Evolutionary conservation across 2,797 vertebrate species (phyloP).

Genomic region (Catamblyrhynchus diadema): DNA sequence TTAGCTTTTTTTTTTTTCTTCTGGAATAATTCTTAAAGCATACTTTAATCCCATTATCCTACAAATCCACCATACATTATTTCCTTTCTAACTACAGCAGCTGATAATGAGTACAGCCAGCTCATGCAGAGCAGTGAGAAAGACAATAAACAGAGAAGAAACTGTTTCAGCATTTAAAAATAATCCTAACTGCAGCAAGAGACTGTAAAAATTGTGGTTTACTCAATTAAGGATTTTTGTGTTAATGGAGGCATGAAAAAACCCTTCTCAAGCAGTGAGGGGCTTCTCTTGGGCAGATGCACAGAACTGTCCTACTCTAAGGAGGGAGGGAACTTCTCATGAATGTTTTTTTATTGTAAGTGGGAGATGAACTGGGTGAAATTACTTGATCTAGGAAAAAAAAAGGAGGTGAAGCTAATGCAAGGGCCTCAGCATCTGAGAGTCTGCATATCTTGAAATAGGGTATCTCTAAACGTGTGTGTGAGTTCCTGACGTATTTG

Average conservation of each 20-base stretch:
- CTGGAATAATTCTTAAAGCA: background rate
- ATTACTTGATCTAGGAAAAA: background rate
- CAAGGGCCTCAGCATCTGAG: background rate
- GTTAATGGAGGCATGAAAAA: background rate
- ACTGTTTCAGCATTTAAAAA: background rate
- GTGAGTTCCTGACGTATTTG: background rate
- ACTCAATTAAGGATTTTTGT: background rate
- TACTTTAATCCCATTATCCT: background rate
- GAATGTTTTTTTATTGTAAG: background rate
- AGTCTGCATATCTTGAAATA: background rate
- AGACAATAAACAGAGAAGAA: background rate
- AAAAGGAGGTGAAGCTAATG: background rate
- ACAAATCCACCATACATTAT: background rate
- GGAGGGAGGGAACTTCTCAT: background rate
- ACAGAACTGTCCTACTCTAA: background rate
- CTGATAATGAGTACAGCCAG: background rate
- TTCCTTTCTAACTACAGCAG: background rate
- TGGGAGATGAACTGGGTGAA: background rate
- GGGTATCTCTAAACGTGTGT: background rate
- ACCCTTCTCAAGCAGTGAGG: background rate
- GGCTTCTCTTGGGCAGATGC: background rate
- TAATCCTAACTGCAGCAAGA: background rate
- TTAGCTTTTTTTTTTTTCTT: accelerated
- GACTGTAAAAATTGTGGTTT: background rate
- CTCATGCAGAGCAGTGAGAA: background rate